Evolutionary conservation across 2,888 invertebrate genomes (phyloP).

Genomic region (Agrotis segetum): DNA sequence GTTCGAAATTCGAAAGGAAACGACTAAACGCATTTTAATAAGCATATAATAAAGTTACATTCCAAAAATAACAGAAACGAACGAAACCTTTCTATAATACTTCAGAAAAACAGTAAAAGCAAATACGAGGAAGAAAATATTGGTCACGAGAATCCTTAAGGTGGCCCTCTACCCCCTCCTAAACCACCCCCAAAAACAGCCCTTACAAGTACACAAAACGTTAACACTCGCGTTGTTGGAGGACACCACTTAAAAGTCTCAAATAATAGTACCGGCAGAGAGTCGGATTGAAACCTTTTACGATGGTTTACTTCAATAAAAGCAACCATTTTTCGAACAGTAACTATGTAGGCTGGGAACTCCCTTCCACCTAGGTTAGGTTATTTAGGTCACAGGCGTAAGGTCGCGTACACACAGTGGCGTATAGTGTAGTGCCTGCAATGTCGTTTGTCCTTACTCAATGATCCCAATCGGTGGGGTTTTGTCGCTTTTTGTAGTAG

Average conservation of each 20-base stretch:
- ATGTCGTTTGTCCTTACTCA: conserved; percentile 26
- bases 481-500: conserved; percentile 8
- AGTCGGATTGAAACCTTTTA: conserved; percentile 6
- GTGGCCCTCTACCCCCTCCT: not conserved
- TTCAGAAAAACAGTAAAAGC: conserved; percentile 13
- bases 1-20: not conserved
- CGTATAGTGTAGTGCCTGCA: conserved; percentile 31
- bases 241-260: conserved; percentile 20
- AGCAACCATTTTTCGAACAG: conserved; percentile 24
- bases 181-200: conserved; percentile 4
- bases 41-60: not conserved
- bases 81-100: conserved; percentile 3
- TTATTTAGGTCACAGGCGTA: conserved; percentile 70
- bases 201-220: conserved; percentile 30
- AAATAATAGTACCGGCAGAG: conserved; percentile 28
- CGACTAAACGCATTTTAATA: not conserved
- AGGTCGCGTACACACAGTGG: conserved; percentile 36
- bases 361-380: conserved; percentile 52
- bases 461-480: not conserved
- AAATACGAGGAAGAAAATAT: conserved; percentile 18
- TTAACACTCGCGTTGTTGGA: conserved; percentile 35
- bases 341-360: conserved; percentile 27
- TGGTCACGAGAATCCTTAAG: conserved; percentile 5
- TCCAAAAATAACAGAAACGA: conserved; percentile 11
- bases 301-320: conserved; percentile 16